Percentiles rank a stretch among this genome's conserved stretches.
These are phyloP conservation scores for Adineta ricciae DNA, from an alignment of 2,888 invertebrate species.

Conservation along the genomic window DNA sequence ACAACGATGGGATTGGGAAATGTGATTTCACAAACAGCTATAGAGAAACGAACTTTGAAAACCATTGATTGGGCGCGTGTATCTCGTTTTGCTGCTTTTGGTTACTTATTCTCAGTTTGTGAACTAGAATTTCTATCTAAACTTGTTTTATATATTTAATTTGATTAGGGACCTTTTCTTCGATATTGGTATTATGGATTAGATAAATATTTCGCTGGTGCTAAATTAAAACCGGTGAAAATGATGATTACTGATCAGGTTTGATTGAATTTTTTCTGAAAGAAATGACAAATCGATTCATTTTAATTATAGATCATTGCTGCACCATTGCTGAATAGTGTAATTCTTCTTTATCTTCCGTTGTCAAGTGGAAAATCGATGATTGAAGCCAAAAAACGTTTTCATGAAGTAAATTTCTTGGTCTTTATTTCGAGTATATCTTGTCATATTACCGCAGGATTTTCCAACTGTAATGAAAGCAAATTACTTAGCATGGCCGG, in stretches of 20 bases:
- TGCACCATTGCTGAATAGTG: background rate
- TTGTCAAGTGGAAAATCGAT: too few species aligned
- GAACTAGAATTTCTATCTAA: background rate
- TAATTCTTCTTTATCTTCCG: too few species aligned
- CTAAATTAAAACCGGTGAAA: constrained; percentile 26
- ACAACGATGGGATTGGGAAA: constrained; percentile 30
- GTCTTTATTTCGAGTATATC: too few species aligned
- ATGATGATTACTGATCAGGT: constrained; percentile 34
- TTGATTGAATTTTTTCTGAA: background rate
- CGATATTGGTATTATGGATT: constrained; percentile 31
- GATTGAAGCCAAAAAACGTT: too few species aligned
- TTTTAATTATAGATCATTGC: background rate
- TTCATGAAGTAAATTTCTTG: too few species aligned
- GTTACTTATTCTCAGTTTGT: constrained; percentile 24
- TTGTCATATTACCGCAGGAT: background rate
- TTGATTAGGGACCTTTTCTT: constrained; percentile 27
- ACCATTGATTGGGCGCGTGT: constrained; percentile 17
- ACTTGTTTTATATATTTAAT: background rate
- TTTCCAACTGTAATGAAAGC: constrained; percentile 12
- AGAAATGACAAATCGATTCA: too few species aligned
- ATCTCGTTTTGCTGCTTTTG: constrained; percentile 25
- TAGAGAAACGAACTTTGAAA: constrained; percentile 13
- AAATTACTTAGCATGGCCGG: background rate
- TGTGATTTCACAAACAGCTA: constrained; percentile 27
- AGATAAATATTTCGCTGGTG: constrained; percentile 25